A percentile compares a stretch with the other conserved stretches of the same genome.
Conservation (phyloP, 2,888 invertebrate species). For the Rugalucina vietnamica region DNA sequence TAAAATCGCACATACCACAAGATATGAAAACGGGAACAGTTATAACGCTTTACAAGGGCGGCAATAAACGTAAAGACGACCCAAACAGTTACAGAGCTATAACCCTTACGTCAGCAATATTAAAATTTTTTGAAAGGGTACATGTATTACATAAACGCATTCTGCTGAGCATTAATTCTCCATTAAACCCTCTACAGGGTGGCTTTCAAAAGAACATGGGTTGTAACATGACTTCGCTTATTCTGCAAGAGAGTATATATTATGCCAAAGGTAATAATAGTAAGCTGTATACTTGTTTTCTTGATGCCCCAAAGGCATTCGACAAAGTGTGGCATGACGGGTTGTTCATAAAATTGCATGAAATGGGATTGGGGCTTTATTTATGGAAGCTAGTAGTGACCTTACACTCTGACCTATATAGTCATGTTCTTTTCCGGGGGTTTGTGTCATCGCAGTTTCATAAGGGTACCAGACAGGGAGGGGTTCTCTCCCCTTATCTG, state of each 20-base stretch:
- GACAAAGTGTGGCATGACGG: slow-evolving; percentile 15
- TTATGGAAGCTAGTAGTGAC: background rate
- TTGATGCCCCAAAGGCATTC: slow-evolving; percentile 23
- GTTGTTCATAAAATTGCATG: background rate
- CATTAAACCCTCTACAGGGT: too few relatives aligned
- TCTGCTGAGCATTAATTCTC: background rate
- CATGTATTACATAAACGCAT: background rate
- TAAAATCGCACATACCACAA: too few relatives aligned
- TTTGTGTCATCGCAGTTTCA: background rate
- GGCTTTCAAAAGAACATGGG: slow-evolving; percentile 13
- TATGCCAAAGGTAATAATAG: background rate
- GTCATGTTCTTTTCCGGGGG: background rate
- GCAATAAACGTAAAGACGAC: background rate
- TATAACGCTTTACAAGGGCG: background rate
- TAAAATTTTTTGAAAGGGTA: too few relatives aligned
- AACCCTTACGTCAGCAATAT: background rate
- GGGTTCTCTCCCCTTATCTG: background rate
- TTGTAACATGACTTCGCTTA: slow-evolving; percentile 11
- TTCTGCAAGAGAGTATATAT: background rate
- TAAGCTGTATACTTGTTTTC: slow-evolving; percentile 19
- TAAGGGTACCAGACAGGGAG: background rate
- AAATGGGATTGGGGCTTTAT: background rate
- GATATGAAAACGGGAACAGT: too few relatives aligned
- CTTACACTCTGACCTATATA: background rate
- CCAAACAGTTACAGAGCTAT: background rate